phyloP scores from a whole-genome alignment of 2,888 invertebrate genomes.

The Trissolcus brochymenae region DNA sequence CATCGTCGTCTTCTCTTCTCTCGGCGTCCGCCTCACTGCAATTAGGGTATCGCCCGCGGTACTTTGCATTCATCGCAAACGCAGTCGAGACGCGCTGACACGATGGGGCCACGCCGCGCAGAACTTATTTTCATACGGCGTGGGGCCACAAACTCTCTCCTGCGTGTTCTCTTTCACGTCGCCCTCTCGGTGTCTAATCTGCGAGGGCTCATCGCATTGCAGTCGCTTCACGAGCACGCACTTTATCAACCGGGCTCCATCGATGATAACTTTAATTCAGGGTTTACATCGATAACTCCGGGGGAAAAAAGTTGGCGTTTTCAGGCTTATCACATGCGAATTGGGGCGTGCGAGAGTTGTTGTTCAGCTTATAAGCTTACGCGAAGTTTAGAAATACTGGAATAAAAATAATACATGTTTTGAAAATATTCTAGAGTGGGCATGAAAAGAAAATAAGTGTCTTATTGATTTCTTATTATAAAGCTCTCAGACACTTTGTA shows the following conservation, averaged over 20 bases:
- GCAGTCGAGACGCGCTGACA: slow-evolving; percentile 47
- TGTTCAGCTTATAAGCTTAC: too few relatives aligned
- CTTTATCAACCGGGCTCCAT: slow-evolving; percentile 22
- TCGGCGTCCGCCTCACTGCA: slow-evolving; percentile 65
- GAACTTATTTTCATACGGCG: slow-evolving; percentile 50
- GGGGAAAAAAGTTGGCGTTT: background rate
- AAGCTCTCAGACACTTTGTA: too few relatives aligned
- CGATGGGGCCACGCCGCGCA: slow-evolving; percentile 34
- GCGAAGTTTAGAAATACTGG: too few relatives aligned
- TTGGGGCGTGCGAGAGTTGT: slow-evolving; percentile 7
- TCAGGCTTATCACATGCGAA: background rate
- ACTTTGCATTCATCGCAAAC: slow-evolving; percentile 59
- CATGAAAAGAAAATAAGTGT: too few relatives aligned
- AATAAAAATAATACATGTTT: too few relatives aligned
- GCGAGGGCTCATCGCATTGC: slow-evolving; percentile 18
- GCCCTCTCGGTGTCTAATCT: slow-evolving; percentile 30
- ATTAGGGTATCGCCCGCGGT: slow-evolving; percentile 72
- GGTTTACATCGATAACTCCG: slow-evolving; percentile 22
- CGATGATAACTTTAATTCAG: slow-evolving; percentile 26
- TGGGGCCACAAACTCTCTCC: slow-evolving; percentile 42
- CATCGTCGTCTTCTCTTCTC: slow-evolving; percentile 47
- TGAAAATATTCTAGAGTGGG: too few relatives aligned
- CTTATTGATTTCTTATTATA: too few relatives aligned
- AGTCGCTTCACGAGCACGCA: background rate
- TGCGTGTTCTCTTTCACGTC: slow-evolving; percentile 9